Evolutionary conservation across 2,888 invertebrate species (phyloP), one percentile per base, ranked within the genome.

Genomic region (Steromphala cineraria): DNA sequence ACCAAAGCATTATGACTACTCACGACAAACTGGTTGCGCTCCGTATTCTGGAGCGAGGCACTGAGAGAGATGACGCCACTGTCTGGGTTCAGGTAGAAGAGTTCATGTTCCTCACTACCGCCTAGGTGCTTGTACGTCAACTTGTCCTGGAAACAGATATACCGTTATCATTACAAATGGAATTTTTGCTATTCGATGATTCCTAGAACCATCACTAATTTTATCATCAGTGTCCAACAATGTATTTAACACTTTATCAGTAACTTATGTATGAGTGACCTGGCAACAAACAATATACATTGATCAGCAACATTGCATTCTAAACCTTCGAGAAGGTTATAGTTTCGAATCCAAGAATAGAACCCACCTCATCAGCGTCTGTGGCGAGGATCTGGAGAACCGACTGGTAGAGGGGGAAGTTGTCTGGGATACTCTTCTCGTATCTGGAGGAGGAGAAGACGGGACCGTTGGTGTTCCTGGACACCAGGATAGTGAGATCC

Each of bases 341-440:
- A 2, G 8, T 3, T 24, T 15, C 67, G 3, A 36, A 3, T 36
- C 8, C 36, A 3, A 5, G 4, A 36, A 8, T 8, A 15, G 8
- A 17, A 81, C 86, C 80, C 94, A 97, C 97, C 94, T 97, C 95
- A 94, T 98, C 98, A 52, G 96, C 96, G 93, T 98, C 98, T 8
- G 96, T 95, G 17, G 98, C 97, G 13, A 95, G 95, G 76, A 98
- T 95, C n/a, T 94, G 94, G 53, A 98, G 95, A 0, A 97, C 96
- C 53, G 95, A 94, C 40, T 95, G 95, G 0, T 91, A 91, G n/a
- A 90, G 86, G 0, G 87, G 82, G 82, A 86, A 91, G 15, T 80
- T 88, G 36, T 91, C 90, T 0, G 88, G 85, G 53, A 92, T 87
- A 24, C 83, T 87, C 67, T 71, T 77, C 13, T 82, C 82, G 81